Evolutionary conservation across 2,797 vertebrate genomes (phyloP), one percentile per base, ranked within the genome.

Genomic region (Bradypus variegatus): DNA sequence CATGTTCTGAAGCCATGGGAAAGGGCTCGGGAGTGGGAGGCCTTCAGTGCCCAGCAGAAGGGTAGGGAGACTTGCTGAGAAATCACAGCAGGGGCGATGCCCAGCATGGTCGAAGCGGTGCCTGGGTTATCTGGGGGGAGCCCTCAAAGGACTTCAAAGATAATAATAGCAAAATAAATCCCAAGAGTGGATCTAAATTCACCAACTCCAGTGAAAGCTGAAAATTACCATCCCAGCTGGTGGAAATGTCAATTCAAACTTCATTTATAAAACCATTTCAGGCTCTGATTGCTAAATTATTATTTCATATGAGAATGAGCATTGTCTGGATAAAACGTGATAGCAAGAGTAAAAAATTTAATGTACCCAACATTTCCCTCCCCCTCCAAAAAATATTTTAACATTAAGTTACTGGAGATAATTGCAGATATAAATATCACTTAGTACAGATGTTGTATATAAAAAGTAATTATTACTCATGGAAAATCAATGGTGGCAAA

Each of bases 131-230:
- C 79, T 1, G 62, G 78, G 73, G 62, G 70, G 82, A 91, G 16
- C 27, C 72, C 89, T 75, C 65, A 21, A 78, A 91, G 64, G 80
- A 91, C 76, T 88, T 82, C 77, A 87, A 78, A 79, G 78, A 90
- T 77, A 87, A 86, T 93, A 95, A 95, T 18, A 87, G 93, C 87
- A 94, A 94, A 95, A 86, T 91, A 90, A 94, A 94, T 95, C 93
- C 90, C 93, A 93, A 86, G 65, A 89, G 91, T 70, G 73, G 88
- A 89, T 91, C 81, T 94, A 82, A 94, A 94, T 90, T 80, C 89
- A 36, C 87, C 89, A 62, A 41, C 23, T 67, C 92, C 6, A 0
- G 21, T 25, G 38, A 92, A 95, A 65, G 78, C 88, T 92, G 89
- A 88, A 89, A 93, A 95, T 95, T 88, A 91, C 86, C 90, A 83